Conservation (phyloP, 2,113 vertebrate genomes). For the Chaenogobius annularis region DNA sequence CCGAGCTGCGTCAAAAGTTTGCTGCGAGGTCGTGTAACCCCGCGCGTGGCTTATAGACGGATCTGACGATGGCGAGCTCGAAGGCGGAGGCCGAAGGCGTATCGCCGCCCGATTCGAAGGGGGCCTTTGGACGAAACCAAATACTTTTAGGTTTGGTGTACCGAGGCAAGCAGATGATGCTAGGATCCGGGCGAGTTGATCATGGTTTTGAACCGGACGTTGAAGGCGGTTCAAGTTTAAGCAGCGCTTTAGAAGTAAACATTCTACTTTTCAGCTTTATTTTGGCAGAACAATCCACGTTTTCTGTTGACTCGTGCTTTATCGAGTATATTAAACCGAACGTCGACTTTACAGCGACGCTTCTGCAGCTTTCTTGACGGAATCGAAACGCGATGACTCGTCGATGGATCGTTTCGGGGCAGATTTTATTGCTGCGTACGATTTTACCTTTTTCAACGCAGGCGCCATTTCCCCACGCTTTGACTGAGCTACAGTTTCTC, state of each 20-base stretch:
- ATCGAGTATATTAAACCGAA: not conserved
- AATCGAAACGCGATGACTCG: not conserved
- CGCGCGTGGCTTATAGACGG: slow-evolving; percentile 25
- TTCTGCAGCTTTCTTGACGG: too few relatives aligned
- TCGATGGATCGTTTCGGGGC: not conserved
- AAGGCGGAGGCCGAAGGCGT: slow-evolving; percentile 57
- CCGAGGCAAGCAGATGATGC: not conserved
- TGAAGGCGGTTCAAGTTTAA: slow-evolving; percentile 3
- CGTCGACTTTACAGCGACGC: not conserved
- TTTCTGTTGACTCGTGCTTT: not conserved
- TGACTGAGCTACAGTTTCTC: not conserved
- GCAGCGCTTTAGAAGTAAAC: slow-evolving; percentile 2
- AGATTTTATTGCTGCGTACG: not conserved
- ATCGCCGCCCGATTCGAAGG: slow-evolving; percentile 25
- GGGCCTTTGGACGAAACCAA: slow-evolving; percentile 1
- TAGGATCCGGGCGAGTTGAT: not conserved
- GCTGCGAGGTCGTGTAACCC: slow-evolving; percentile 20
- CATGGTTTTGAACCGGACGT: not conserved
- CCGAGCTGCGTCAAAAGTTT: slow-evolving; percentile 46
- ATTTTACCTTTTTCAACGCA: not conserved
- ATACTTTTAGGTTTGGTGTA: not conserved
- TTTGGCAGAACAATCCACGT: not conserved
- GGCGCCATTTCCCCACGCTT: not conserved
- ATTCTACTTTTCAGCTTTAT: not conserved
- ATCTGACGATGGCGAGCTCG: slow-evolving; percentile 45